A percentile compares a stretch with the other conserved stretches of the same genome.
phyloP scores from a whole-genome alignment of 1,140 invertebrate genomes.

The Parapsyche elsis region DNA sequence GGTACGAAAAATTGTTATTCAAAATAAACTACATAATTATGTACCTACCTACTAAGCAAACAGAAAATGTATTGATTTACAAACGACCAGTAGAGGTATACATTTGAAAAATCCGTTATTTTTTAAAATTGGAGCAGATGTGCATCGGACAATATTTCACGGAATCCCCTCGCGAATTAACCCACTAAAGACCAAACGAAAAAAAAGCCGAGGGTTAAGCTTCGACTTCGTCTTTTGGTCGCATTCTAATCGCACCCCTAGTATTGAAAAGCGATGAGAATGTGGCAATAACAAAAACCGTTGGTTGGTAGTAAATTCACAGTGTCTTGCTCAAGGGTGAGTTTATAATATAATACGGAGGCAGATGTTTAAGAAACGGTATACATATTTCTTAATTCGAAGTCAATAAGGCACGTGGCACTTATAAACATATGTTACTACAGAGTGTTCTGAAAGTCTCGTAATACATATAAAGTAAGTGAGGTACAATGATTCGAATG shows the following conservation, averaged over 20 bases:
- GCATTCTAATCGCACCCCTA: not conserved
- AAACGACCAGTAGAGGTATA: not conserved
- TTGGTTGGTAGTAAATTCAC: not conserved
- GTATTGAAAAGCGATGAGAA: not conserved
- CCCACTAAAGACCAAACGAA: not conserved
- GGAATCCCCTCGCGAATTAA: not conserved
- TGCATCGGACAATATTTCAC: conserved; percentile 11
- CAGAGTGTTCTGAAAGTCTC: not conserved
- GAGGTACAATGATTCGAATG: not conserved
- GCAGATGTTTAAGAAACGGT: conserved; percentile 40
- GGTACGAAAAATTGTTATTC: not conserved
- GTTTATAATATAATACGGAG: not conserved
- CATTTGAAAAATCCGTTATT: conserved; percentile 20
- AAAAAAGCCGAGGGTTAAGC: conserved; percentile 10
- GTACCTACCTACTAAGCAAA: not conserved
- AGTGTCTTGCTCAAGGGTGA: not conserved
- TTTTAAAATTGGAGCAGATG: conserved; percentile 1
- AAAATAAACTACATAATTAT: not conserved
- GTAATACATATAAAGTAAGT: not conserved
- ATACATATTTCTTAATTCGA: conserved; percentile 38
- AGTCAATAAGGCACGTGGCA: conserved; percentile 8
- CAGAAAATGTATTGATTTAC: not conserved
- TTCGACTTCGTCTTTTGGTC: not conserved
- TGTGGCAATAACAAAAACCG: not conserved
- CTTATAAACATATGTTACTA: not conserved